These are phyloP conservation scores for Dasysyrphus albostriatus DNA, from an alignment of 2,888 invertebrate species.

Conservation along the genomic window DNA sequence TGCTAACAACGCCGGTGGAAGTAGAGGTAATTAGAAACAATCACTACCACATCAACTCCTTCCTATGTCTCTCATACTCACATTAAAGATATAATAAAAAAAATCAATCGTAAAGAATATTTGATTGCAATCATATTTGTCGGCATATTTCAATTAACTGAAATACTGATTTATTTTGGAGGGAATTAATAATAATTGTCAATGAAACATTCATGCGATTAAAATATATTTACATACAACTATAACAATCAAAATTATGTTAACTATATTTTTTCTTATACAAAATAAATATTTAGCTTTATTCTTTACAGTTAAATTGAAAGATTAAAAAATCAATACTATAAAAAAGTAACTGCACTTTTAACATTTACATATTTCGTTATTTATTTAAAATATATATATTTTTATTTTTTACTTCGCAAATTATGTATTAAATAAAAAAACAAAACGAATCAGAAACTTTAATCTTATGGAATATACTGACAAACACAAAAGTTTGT, in stretches of 20 bases:
- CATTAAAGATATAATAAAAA: slow-evolving; percentile 41
- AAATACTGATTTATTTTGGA: slow-evolving; percentile 28
- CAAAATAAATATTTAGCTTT: slow-evolving; percentile 55
- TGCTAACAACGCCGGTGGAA: slow-evolving; percentile 80
- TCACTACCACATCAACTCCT: slow-evolving; percentile 60
- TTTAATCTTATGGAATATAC: slow-evolving; percentile 33
- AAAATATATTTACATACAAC: slow-evolving; percentile 38
- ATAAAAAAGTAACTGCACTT: slow-evolving; percentile 62
- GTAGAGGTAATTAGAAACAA: slow-evolving; percentile 81
- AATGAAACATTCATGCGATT: slow-evolving; percentile 43
- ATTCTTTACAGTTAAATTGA: slow-evolving; percentile 47
- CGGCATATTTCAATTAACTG: slow-evolving; percentile 70
- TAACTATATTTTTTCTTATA: slow-evolving; percentile 57
- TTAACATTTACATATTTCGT: slow-evolving; percentile 71
- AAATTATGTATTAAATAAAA: slow-evolving; percentile 66
- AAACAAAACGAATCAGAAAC: slow-evolving; percentile 52
- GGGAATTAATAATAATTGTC: slow-evolving; percentile 40
- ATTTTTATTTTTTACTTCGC: slow-evolving; percentile 67
- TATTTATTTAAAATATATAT: slow-evolving; percentile 72
- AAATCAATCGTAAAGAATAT: slow-evolving; percentile 31
- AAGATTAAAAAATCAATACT: slow-evolving; percentile 44
- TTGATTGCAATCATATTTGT: slow-evolving; percentile 40
- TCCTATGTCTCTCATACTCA: slow-evolving; percentile 47
- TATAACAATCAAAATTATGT: slow-evolving; percentile 68
- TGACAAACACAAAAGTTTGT: slow-evolving; percentile 20